A percentile compares a stretch with the other conserved stretches of the same genome.
phyloP scores from a whole-genome alignment of 2,888 invertebrate species.

The Apeira syringaria region DNA sequence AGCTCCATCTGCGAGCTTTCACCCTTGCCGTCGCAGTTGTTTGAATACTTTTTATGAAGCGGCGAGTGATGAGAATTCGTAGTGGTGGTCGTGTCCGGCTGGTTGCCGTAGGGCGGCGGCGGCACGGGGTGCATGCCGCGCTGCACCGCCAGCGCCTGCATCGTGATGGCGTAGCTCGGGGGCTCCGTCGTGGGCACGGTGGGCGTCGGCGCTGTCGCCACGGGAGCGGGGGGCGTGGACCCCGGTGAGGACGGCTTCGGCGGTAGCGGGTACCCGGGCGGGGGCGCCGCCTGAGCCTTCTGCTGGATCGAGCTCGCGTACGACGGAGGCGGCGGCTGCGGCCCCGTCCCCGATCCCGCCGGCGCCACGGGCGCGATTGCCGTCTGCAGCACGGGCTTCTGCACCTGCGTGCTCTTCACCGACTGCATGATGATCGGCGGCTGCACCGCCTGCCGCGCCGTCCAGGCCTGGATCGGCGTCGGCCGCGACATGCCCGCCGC shows the following conservation, averaged over 20 bases:
- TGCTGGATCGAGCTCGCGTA: slow-evolving; percentile 92
- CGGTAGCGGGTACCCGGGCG: slow-evolving; percentile 71
- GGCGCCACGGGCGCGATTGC: slow-evolving; percentile 96
- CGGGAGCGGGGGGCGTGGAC: slow-evolving; percentile 73
- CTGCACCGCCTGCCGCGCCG: slow-evolving; percentile 94
- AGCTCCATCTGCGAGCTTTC: slow-evolving; percentile 80
- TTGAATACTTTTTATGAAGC: slow-evolving; percentile 88
- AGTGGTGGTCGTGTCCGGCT: slow-evolving; percentile 62
- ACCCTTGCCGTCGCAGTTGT: slow-evolving; percentile 74
- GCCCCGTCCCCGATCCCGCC: slow-evolving; percentile 33
- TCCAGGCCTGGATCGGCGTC: slow-evolving; percentile 93
- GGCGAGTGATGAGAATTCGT: slow-evolving; percentile 82
- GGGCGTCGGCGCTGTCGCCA: slow-evolving; percentile 55
- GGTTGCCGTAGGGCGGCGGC: slow-evolving; percentile 87
- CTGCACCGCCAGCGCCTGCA: slow-evolving; percentile 91
- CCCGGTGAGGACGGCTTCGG: slow-evolving; percentile 73
- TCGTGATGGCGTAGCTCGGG: slow-evolving; percentile 95
- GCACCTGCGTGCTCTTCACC: slow-evolving; percentile 97
- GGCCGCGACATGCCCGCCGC: slow-evolving; percentile 88
- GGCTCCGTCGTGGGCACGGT: slow-evolving; percentile 93
- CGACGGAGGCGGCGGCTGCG: slow-evolving; percentile 90
- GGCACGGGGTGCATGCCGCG: slow-evolving; percentile 87
- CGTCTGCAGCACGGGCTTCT: slow-evolving; percentile 97
- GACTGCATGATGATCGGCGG: slow-evolving; percentile 98
- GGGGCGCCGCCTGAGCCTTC: slow-evolving; percentile 85